These are phyloP conservation scores for Aurelia aurita complex sp. Pacific DNA, from an alignment of 30 jellyfish, hydroid and myxozoan genomes.

Conservation along the genomic window DNA sequence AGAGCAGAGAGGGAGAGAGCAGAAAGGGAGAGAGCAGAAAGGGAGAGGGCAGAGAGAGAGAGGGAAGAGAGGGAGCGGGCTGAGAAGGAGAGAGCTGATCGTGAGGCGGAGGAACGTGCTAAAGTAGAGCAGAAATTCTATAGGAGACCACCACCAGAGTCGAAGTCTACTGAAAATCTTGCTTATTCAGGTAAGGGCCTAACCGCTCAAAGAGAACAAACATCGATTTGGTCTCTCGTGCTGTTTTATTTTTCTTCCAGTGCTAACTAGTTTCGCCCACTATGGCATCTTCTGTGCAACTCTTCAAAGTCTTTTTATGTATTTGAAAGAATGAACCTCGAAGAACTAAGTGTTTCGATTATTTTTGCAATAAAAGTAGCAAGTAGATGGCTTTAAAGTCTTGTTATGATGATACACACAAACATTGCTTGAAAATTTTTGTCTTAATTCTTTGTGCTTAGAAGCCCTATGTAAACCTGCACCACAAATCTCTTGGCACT, in stretches of 20 bases:
- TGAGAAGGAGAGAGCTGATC: not conserved
- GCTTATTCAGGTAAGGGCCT: not conserved
- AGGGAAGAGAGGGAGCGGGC: not conserved
- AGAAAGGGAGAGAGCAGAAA: conserved; percentile 19
- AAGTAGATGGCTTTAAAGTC: too few species aligned
- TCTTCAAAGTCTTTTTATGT: not conserved
- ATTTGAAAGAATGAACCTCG: not conserved
- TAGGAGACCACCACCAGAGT: conserved; percentile 23
- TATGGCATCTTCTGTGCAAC: not conserved
- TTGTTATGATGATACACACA: too few species aligned
- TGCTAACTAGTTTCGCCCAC: not conserved
- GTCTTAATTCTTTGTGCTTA: too few species aligned
- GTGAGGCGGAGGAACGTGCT: not conserved
- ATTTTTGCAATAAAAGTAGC: too few species aligned
- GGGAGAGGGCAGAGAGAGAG: conserved; percentile 39
- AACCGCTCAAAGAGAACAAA: too few species aligned
- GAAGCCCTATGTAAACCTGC: too few species aligned
- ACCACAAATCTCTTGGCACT: too few species aligned
- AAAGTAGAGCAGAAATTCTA: not conserved
- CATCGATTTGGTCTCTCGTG: not conserved
- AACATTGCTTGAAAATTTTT: too few species aligned
- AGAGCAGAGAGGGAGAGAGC: conserved; percentile 37
- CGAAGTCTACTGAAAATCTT: not conserved
- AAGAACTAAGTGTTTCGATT: too few species aligned
- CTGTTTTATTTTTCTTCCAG: not conserved